These are phyloP conservation scores for Ptilorrhoa leucosticta DNA, from an alignment of 2,113 vertebrate genomes.

Conservation along the genomic window DNA sequence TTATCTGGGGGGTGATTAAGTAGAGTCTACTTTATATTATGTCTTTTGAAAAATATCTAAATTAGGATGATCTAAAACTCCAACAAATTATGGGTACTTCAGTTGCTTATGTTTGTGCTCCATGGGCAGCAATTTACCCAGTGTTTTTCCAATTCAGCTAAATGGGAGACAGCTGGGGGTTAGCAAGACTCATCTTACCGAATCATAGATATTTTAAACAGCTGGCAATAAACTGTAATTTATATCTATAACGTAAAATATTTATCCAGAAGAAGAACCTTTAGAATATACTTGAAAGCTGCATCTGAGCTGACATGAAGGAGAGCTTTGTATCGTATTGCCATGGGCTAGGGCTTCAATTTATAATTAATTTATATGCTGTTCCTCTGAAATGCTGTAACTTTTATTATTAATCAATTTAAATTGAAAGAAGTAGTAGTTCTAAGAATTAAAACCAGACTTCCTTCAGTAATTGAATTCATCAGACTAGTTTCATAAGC, in stretches of 20 bases:
- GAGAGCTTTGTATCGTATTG: constrained; percentile 45
- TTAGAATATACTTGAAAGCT: constrained; percentile 42
- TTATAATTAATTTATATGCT: constrained; percentile 53
- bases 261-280: constrained; percentile 56
- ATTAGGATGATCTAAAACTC: constrained; percentile 57
- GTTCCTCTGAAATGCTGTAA: constrained; percentile 47
- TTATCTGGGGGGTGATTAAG: constrained; percentile 32
- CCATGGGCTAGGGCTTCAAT: constrained; percentile 44
- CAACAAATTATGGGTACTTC: constrained; percentile 56
- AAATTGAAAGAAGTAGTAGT: constrained; percentile 46
- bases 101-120: constrained; percentile 54
- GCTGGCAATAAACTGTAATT: constrained; percentile 62
- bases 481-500: neutral
- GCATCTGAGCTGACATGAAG: constrained; percentile 41
- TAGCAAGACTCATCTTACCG: constrained; percentile 59
- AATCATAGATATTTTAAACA: constrained; percentile 66
- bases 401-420: constrained; percentile 59
- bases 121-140: constrained; percentile 55
- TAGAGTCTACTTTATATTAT: constrained; percentile 30
- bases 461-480: constrained; percentile 55
- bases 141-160: constrained; percentile 60
- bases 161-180: constrained; percentile 59
- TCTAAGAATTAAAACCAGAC: constrained; percentile 51
- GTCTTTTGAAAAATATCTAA: constrained; percentile 56
- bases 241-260: constrained; percentile 56